A percentile compares a stretch with the other conserved stretches of the same genome.
Evolutionary conservation across 2,888 invertebrate species (phyloP).

Genomic region (Anoncus sp.): DNA sequence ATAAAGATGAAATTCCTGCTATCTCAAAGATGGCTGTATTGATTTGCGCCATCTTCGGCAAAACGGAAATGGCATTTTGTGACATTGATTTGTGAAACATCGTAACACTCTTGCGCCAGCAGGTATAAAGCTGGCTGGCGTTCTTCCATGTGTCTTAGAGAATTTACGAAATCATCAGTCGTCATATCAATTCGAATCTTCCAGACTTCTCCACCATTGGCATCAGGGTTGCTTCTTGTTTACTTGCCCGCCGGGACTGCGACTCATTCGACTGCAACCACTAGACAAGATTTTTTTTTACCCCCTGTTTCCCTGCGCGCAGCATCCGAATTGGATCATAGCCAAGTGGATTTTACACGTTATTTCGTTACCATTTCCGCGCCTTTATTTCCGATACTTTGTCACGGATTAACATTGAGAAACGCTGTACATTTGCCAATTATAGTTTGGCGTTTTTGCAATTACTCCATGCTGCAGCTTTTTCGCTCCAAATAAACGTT

Average conservation of each 20-base stretch:
- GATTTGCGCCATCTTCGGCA: too few relatives aligned
- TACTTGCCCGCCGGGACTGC: constrained; percentile 36
- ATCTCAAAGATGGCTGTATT: too few relatives aligned
- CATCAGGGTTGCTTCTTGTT: not conserved
- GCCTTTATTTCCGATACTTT: constrained; percentile 2
- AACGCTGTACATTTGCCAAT: constrained; percentile 4
- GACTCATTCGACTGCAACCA: constrained; percentile 29
- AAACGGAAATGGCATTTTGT: too few relatives aligned
- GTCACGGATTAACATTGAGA: not conserved
- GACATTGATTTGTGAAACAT: not conserved
- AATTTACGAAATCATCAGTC: constrained; percentile 23
- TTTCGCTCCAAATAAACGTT: not conserved
- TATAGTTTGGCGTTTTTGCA: not conserved
- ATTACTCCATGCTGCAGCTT: not conserved
- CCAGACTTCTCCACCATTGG: not conserved
- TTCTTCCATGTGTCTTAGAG: constrained; percentile 9
- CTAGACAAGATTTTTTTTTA: constrained; percentile 9
- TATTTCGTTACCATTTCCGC: constrained; percentile 7
- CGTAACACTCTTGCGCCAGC: not conserved
- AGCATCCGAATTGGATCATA: constrained; percentile 20
- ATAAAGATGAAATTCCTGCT: too few relatives aligned
- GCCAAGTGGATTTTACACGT: constrained; percentile 34
- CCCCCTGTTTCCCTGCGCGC: not conserved
- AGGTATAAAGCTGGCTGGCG: constrained; percentile 2
- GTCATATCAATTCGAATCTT: constrained; percentile 27